Conservation (phyloP, 2,797 vertebrate species). For the Sebastes itinus region DNA sequence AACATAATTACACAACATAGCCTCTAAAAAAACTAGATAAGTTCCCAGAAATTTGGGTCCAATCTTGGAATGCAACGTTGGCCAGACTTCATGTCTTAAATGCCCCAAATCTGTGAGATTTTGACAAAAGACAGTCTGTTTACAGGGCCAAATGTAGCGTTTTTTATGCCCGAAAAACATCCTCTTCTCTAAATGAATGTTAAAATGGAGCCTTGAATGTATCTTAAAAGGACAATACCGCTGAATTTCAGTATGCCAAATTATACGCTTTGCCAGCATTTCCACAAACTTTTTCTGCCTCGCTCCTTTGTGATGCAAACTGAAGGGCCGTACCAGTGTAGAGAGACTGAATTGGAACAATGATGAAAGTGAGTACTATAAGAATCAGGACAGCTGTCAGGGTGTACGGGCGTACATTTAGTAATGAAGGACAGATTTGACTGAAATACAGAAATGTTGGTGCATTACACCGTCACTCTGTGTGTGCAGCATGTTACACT, state of each 20-base stretch:
- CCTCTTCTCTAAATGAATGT: not conserved
- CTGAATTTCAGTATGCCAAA: conserved; percentile 28
- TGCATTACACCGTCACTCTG: not conserved
- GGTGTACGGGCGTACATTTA: conserved; percentile 24
- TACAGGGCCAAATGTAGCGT: not conserved
- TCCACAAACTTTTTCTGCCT: conserved; percentile 40
- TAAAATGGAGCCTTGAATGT: conserved; percentile 18
- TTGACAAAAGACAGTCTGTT: not conserved
- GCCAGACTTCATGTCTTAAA: conserved; percentile 15
- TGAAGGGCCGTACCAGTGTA: conserved; percentile 35
- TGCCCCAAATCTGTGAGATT: conserved; percentile 16
- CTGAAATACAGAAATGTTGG: conserved; percentile 15
- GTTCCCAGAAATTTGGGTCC: not conserved
- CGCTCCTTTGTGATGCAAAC: conserved; percentile 70
- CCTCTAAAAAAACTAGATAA: conserved; percentile 2
- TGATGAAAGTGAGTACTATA: conserved; percentile 56
- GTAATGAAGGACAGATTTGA: conserved; percentile 17
- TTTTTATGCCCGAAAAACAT: not conserved
- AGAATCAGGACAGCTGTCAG: conserved; percentile 65
- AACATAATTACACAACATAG: conserved; percentile 18
- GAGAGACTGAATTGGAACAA: conserved; percentile 62
- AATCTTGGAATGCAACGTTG: not conserved
- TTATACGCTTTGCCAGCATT: conserved; percentile 42
- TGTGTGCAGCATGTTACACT: conserved; percentile 7
- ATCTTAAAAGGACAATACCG: conserved; percentile 22